Evolutionary conservation across 2,113 vertebrate genomes (phyloP).

Genomic region (Amblyopsis rosae): DNA sequence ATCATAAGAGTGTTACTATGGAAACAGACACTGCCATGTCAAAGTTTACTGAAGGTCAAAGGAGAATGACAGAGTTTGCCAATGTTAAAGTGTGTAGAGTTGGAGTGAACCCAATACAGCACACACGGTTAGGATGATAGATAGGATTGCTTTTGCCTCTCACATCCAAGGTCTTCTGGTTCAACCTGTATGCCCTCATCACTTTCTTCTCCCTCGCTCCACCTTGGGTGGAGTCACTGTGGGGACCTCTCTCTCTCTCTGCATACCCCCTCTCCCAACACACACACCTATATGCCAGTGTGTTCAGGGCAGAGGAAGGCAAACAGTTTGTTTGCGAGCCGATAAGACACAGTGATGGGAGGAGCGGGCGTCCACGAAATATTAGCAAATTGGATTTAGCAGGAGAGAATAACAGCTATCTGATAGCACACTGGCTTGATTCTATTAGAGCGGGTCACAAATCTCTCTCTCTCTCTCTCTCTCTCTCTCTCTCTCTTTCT

Average conservation of each 20-base stretch:
- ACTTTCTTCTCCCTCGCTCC: too few relatives aligned
- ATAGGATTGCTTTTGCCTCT: too few relatives aligned
- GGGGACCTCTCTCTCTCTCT: neutral
- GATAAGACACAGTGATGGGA: conserved; percentile 41
- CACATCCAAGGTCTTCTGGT: too few relatives aligned
- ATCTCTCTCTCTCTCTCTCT: neutral
- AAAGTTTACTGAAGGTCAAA: too few relatives aligned
- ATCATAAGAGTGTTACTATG: too few relatives aligned
- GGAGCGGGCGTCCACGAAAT: conserved; percentile 46
- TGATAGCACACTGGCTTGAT: conserved; percentile 51
- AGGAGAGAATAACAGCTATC: conserved; percentile 53
- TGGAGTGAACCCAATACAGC: too few relatives aligned
- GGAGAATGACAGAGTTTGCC: too few relatives aligned
- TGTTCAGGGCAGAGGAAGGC: conserved; percentile 43
- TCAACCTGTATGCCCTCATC: too few relatives aligned
- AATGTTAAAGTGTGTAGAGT: too few relatives aligned
- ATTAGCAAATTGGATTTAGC: conserved; percentile 66
- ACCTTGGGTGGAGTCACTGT: too few relatives aligned
- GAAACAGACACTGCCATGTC: too few relatives aligned
- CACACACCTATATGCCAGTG: conserved; percentile 17
- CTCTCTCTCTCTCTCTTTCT: neutral
- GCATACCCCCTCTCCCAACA: neutral
- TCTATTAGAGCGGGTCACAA: conserved; percentile 34
- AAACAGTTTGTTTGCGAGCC: conserved; percentile 60
- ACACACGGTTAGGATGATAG: too few relatives aligned